Evolutionary conservation across 2,113 vertebrate species (phyloP).

Genomic region (Semicossyphus pulcher): DNA sequence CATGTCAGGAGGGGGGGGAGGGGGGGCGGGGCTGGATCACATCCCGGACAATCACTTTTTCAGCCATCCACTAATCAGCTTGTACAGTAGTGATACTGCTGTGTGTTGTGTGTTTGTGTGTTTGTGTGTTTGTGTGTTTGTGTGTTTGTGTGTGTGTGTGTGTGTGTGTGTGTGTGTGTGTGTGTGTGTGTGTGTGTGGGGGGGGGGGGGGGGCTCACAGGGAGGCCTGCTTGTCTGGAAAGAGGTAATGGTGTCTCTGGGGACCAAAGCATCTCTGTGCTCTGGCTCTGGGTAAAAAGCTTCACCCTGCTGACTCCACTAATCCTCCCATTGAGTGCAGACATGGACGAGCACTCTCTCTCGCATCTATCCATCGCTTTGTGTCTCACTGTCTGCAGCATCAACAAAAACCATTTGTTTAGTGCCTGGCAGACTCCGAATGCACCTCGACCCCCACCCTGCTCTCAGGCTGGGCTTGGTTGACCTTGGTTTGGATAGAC

Average conservation of each 20-base stretch:
- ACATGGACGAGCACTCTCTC: constrained; percentile 17
- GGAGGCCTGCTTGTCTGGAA: not conserved
- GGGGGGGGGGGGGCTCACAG: not conserved
- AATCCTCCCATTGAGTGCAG: constrained; percentile 42
- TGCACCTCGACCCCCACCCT: not conserved
- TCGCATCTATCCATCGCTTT: constrained; percentile 20
- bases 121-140: not conserved
- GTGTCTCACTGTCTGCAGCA: constrained; percentile 42
- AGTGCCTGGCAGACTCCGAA: not conserved
- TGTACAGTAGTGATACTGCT: not conserved
- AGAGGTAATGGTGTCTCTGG: not conserved
- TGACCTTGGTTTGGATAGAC: constrained; percentile 31
- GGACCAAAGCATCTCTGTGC: constrained; percentile 14
- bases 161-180: not conserved
- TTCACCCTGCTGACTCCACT: constrained; percentile 59
- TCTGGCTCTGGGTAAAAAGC: constrained; percentile 22
- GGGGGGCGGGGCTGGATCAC: constrained; percentile 11
- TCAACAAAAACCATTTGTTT: constrained; percentile 37
- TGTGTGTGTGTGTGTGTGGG: not conserved
- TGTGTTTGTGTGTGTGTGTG: not conserved
- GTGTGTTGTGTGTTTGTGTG: not conserved
- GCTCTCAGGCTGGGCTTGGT: not conserved
- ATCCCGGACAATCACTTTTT: constrained; percentile 7
- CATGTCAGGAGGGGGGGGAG: constrained; percentile 26
- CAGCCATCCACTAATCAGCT: constrained; percentile 15